Evolutionary conservation across 2,113 vertebrate species (phyloP).

Genomic region (Planiliza haematocheilus): DNA sequence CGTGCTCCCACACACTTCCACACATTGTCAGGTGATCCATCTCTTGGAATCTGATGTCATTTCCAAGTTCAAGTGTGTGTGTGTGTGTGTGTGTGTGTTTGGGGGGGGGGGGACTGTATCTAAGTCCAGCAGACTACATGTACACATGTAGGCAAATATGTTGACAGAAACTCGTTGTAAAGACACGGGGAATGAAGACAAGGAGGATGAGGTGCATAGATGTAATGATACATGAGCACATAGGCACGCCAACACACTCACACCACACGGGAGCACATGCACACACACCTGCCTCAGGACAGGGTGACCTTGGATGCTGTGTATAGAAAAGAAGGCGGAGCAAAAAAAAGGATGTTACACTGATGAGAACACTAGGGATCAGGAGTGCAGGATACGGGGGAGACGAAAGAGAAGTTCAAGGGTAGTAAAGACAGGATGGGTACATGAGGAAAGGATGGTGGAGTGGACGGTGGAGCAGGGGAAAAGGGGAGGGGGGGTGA

Average conservation of each 20-base stretch:
- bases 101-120: neutral
- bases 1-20: constrained; percentile 1
- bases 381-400: constrained; percentile 30
- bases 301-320: constrained; percentile 76
- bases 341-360: constrained; percentile 61
- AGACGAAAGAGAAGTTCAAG: constrained; percentile 45
- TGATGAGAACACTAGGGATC: constrained; percentile 55
- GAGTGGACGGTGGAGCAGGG: constrained; percentile 11
- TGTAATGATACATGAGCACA: constrained; percentile 5
- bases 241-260: constrained; percentile 14
- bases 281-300: constrained; percentile 65
- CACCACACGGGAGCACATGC: constrained; percentile 22
- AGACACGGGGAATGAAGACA: neutral
- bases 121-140: constrained; percentile 1
- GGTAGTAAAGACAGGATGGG: constrained; percentile 28
- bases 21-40: constrained; percentile 41
- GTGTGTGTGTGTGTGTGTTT: no score
- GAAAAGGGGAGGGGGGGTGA: constrained; percentile 12
- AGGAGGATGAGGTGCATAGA: constrained; percentile 13
- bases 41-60: constrained; percentile 50
- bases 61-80: constrained; percentile 51
- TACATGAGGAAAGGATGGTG: constrained; percentile 3
- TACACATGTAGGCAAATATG: no score
- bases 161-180: no score
- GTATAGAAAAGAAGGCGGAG: constrained; percentile 45